Conservation (phyloP, 2,888 invertebrate genomes). For the Calameuta pallipes region DNA sequence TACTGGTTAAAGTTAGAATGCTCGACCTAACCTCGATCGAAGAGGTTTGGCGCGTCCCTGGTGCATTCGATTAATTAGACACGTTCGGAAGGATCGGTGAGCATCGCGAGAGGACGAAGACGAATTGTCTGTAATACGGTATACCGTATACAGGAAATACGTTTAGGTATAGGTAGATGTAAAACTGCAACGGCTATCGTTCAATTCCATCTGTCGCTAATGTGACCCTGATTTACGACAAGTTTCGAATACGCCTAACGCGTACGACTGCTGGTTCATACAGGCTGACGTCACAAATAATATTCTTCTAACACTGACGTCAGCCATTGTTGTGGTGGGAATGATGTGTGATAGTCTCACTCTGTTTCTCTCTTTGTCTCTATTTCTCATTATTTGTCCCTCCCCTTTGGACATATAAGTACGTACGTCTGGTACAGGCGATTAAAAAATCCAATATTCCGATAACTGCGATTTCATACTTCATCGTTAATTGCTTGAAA, state of each 20-base stretch:
- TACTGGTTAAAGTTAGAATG: background rate
- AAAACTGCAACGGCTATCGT: background rate
- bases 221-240: slow-evolving; percentile 30
- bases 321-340: background rate
- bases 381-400: background rate
- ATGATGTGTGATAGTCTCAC: background rate
- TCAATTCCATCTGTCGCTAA: background rate
- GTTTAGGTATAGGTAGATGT: too few species aligned
- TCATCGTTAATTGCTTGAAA: background rate
- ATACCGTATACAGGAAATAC: background rate
- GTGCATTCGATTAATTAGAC: background rate
- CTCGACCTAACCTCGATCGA: background rate
- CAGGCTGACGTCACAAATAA: background rate
- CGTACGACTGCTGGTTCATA: slow-evolving; percentile 7
- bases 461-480: background rate
- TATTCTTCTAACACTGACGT: background rate
- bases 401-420: background rate
- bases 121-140: background rate
- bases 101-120: background rate
- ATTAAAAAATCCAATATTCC: background rate
- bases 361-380: background rate
- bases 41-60: background rate
- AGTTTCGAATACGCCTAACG: slow-evolving; percentile 27
- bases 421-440: background rate
- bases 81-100: background rate